These are phyloP conservation scores for Eubasilissa splendida DNA, from an alignment of 2,888 invertebrate species.

Conservation along the genomic window DNA sequence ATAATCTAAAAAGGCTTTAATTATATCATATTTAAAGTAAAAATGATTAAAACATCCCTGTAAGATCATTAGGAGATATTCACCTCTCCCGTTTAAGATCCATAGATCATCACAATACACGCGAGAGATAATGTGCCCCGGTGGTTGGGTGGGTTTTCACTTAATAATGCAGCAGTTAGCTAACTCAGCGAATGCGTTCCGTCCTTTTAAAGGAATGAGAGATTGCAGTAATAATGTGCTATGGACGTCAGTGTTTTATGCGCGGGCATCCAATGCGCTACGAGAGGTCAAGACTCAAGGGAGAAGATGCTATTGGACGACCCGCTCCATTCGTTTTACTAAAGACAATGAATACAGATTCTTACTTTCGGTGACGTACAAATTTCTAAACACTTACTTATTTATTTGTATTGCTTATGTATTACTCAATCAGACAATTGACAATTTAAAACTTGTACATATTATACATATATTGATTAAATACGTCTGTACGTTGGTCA, in stretches of 20 bases:
- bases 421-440: too few species aligned
- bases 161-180: conserved; percentile 44
- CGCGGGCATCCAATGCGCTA: conserved; percentile 21
- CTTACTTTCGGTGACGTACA: too few species aligned
- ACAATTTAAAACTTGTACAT: too few species aligned
- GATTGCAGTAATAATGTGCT: conserved; percentile 54
- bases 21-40: background rate
- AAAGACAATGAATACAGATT: too few species aligned
- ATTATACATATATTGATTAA: too few species aligned
- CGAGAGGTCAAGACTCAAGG: conserved; percentile 42
- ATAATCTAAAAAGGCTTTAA: background rate
- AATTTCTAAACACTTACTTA: too few species aligned
- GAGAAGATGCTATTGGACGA: background rate
- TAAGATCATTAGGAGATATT: conserved; percentile 15
- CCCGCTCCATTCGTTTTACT: too few species aligned
- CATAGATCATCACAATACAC: conserved; percentile 36
- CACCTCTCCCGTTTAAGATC: conserved; percentile 34
- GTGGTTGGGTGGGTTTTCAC: conserved; percentile 24
- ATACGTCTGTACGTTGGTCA: too few species aligned
- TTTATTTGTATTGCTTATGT: too few species aligned
- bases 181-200: conserved; percentile 45
- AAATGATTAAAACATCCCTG: background rate
- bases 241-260: conserved; percentile 36
- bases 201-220: conserved; percentile 48
- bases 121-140: background rate